Conservation (phyloP, 2,113 vertebrate genomes). For the Cyanoramphus novaezelandiae region DNA sequence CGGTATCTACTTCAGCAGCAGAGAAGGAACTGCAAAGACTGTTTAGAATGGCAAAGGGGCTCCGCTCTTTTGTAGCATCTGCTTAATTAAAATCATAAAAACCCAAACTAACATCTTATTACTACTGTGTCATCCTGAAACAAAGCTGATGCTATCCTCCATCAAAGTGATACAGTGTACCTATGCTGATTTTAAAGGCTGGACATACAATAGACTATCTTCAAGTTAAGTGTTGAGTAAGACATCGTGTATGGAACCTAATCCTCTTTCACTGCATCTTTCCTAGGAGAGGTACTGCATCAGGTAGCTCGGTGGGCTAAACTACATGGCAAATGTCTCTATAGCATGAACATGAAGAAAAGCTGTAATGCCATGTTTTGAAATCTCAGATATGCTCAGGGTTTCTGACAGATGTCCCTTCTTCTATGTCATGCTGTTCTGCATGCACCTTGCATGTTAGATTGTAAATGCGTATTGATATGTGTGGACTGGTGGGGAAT, state of each 20-base stretch:
- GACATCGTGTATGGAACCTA: background rate
- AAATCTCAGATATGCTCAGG: background rate
- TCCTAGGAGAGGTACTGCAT: background rate
- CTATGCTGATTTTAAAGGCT: background rate
- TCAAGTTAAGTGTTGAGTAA: background rate
- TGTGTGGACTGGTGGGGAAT: background rate
- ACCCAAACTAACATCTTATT: background rate
- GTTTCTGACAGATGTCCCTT: background rate
- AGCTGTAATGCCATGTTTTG: background rate
- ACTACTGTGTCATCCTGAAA: background rate
- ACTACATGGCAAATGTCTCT: background rate
- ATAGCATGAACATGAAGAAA: background rate
- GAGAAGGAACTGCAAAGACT: background rate
- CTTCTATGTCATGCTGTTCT: background rate
- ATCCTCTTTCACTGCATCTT: background rate
- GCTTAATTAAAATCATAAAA: background rate
- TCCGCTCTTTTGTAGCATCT: background rate
- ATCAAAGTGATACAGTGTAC: background rate
- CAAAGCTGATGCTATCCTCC: background rate
- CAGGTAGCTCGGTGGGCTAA: background rate
- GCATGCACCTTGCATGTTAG: background rate
- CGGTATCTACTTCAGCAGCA: background rate
- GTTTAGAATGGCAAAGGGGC: background rate
- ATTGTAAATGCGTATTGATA: background rate
- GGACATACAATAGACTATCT: background rate